A percentile compares a stretch with the other conserved stretches of the same genome.
Evolutionary conservation across 2,888 invertebrate genomes (phyloP).

Genomic region (Andrena flavipes): DNA sequence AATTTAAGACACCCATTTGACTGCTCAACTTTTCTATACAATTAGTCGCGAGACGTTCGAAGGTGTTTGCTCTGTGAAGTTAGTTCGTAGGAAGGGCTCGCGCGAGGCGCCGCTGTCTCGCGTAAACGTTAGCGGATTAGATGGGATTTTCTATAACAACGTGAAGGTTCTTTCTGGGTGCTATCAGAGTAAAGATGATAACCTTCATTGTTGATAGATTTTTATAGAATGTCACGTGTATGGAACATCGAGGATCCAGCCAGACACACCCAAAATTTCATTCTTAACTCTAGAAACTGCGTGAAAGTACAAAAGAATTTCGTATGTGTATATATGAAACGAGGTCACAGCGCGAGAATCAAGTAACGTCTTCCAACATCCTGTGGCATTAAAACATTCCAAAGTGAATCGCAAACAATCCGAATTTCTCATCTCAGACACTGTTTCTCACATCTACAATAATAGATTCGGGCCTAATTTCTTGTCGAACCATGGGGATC

Average conservation of each 20-base stretch:
- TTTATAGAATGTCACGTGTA: slow-evolving; percentile 46
- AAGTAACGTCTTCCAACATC: slow-evolving; percentile 63
- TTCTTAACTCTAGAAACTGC: slow-evolving; percentile 44
- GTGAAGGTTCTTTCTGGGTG: slow-evolving; percentile 56
- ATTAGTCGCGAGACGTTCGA: slow-evolving; percentile 63
- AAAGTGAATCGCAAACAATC: slow-evolving; percentile 57
- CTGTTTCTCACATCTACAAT: slow-evolving; percentile 32
- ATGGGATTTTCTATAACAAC: slow-evolving; percentile 36
- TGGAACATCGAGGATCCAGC: slow-evolving; percentile 15
- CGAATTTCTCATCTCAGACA: slow-evolving; percentile 58
- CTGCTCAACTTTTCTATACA: slow-evolving; percentile 71
- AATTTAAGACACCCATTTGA: slow-evolving; percentile 58
- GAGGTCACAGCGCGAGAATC: slow-evolving; percentile 51
- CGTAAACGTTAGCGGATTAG: slow-evolving; percentile 32
- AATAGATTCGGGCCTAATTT: slow-evolving; percentile 68
- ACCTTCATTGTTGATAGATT: slow-evolving; percentile 61
- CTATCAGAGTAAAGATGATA: slow-evolving; percentile 44
- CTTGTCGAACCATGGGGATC: slow-evolving; percentile 63
- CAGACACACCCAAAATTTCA: slow-evolving; percentile 34
- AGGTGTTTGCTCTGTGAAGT: slow-evolving; percentile 46
- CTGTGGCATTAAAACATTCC: slow-evolving; percentile 70
- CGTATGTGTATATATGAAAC: slow-evolving; percentile 23
- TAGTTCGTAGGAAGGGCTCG: slow-evolving; percentile 22
- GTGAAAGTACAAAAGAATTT: slow-evolving; percentile 62
- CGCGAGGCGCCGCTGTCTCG: slow-evolving; percentile 33